Evolutionary conservation across 2,797 vertebrate genomes (phyloP).

Genomic region (Kryptolebias ocellatus): DNA sequence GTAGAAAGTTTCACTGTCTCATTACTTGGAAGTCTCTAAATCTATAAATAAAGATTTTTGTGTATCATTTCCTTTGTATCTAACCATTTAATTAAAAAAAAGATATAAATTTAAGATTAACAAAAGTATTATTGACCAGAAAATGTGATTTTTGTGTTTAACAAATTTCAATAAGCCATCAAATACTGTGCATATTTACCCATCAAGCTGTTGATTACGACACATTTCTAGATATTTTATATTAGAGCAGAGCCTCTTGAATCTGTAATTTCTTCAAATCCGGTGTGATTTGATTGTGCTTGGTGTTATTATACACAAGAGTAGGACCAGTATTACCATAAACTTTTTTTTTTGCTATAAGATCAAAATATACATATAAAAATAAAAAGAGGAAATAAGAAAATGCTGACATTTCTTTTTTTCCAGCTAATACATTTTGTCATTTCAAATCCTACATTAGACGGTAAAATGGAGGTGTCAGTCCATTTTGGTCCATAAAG

Average conservation of each 20-base stretch:
- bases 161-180: no score
- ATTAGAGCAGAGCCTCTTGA: not conserved
- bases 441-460: no score
- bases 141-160: no score
- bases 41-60: conserved; percentile 17
- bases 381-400: no score
- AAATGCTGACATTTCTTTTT: no score
- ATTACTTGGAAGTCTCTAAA: not conserved
- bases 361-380: no score
- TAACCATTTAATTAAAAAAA: not conserved
- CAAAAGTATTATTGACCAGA: no score
- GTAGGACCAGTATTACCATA: not conserved
- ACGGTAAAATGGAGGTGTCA: not conserved
- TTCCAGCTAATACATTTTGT: no score
- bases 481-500: not conserved
- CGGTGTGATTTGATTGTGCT: not conserved
- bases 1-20: not conserved
- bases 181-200: no score
- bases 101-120: no score
- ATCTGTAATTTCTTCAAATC: not conserved
- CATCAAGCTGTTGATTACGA: no score
- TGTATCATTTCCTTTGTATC: conserved; percentile 32
- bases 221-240: not conserved
- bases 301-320: not conserved
- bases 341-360: not conserved